Conservation (phyloP, 2,113 vertebrate genomes). For the Lepidothrix coronata region DNA sequence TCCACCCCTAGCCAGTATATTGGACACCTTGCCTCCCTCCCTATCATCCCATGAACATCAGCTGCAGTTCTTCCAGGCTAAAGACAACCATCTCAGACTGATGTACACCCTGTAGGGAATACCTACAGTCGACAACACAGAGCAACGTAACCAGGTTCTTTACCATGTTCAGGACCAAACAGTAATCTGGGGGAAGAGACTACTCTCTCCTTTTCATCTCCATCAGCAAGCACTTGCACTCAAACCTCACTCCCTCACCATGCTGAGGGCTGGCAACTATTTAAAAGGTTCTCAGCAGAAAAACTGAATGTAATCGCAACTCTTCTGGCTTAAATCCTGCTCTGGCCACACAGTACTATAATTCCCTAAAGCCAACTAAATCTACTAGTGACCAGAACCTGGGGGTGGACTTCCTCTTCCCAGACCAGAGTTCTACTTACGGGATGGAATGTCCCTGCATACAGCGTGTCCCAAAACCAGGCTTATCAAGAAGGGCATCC, state of each 20-base stretch:
- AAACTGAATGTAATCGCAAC: neutral
- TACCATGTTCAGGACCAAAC: neutral
- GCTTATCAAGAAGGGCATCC: slow-evolving; percentile 76
- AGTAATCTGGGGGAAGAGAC: neutral
- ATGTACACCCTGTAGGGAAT: neutral
- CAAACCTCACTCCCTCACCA: neutral
- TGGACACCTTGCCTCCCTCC: neutral
- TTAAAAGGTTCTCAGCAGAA: neutral
- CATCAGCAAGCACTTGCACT: neutral
- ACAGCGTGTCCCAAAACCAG: slow-evolving; percentile 92
- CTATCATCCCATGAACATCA: neutral
- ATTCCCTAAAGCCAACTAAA: neutral
- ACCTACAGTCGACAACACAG: neutral
- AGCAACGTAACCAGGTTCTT: neutral
- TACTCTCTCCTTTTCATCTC: neutral
- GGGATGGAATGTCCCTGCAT: slow-evolving; percentile 85
- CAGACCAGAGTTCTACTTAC: slow-evolving; percentile 75
- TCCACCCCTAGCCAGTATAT: neutral
- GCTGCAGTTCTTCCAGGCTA: neutral
- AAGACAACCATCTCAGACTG: neutral
- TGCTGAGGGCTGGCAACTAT: neutral
- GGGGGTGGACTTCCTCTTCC: neutral
- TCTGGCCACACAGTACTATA: neutral
- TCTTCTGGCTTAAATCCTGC: neutral
- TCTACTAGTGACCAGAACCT: neutral